Conservation (phyloP, 2,888 invertebrate species). For the Orthonychiurus folsomi region DNA sequence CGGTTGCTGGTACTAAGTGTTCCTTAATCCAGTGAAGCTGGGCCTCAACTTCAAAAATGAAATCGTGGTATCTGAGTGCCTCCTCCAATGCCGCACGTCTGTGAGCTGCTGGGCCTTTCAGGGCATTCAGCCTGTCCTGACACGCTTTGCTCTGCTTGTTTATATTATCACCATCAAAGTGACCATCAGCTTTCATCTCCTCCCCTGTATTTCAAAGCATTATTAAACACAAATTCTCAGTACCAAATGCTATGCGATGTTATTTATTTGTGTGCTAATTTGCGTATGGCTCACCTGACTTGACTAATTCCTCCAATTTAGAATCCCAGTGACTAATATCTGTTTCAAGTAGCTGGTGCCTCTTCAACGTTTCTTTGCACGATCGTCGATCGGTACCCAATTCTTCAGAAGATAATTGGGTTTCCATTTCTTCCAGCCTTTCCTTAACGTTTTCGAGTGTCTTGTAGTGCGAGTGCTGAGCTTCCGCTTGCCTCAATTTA, state of each 20-base stretch:
- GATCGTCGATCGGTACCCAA: slow-evolving; percentile 81
- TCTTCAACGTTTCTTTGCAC: slow-evolving; percentile 80
- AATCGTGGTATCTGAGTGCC: slow-evolving; percentile 77
- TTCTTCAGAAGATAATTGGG: slow-evolving; percentile 66
- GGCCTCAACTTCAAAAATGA: slow-evolving; percentile 81
- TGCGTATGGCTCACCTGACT: too few relatives aligned
- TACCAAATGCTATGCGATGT: too few relatives aligned
- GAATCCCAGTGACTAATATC: slow-evolving; percentile 77
- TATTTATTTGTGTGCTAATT: too few relatives aligned
- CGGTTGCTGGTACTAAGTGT: slow-evolving; percentile 69
- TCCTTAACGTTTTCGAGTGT: slow-evolving; percentile 81
- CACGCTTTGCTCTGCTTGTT: slow-evolving; percentile 65
- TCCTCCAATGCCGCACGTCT: slow-evolving; percentile 73
- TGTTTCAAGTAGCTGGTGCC: slow-evolving; percentile 76
- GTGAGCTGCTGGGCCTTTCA: slow-evolving; percentile 62
- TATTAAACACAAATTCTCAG: too few relatives aligned
- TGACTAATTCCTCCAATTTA: slow-evolving; percentile 66
- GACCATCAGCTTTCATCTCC: slow-evolving; percentile 85
- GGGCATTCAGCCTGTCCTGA: slow-evolving; percentile 57
- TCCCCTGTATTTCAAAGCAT: too few relatives aligned
- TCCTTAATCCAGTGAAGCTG: slow-evolving; percentile 94
- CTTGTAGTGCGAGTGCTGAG: slow-evolving; percentile 58
- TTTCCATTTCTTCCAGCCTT: slow-evolving; percentile 76
- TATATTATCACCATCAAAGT: slow-evolving; percentile 86
- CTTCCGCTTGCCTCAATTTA: slow-evolving; percentile 76